Evolutionary conservation across 2,113 vertebrate species (phyloP).

Genomic region (Chauna torquata): DNA sequence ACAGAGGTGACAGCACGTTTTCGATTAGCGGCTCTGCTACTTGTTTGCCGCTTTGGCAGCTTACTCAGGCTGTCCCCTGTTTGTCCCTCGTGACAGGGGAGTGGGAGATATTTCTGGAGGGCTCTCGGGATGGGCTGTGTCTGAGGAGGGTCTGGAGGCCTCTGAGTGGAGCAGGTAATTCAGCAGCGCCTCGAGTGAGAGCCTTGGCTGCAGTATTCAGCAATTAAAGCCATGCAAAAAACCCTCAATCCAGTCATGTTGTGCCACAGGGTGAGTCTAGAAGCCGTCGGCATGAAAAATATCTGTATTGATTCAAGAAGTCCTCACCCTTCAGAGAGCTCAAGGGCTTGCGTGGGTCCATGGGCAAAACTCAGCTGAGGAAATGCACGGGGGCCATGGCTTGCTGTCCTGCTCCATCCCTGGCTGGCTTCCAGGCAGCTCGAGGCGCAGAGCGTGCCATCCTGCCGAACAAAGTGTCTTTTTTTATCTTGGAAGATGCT

Average conservation of each 20-base stretch:
- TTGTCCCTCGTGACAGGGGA: background rate
- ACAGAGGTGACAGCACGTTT: background rate
- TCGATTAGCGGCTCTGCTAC: background rate
- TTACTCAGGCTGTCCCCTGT: background rate
- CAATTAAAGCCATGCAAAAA: background rate
- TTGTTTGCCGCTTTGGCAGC: background rate
- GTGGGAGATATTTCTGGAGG: background rate
- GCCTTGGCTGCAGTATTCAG: background rate
- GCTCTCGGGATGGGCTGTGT: background rate
- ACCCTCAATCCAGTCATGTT: background rate
- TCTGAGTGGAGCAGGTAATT: background rate
- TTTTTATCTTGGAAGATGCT: background rate
- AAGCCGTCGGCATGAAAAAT: background rate
- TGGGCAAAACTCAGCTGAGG: background rate
- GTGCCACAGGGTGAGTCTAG: background rate
- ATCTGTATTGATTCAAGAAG: background rate
- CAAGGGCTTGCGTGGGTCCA: background rate
- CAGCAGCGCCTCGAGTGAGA: background rate
- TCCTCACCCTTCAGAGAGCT: fast-evolving
- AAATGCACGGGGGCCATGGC: background rate
- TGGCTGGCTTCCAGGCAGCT: background rate
- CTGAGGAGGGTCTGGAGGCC: background rate
- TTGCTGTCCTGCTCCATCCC: fast-evolving
- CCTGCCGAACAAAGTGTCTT: background rate
- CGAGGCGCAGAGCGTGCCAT: background rate